A percentile compares a stretch with the other conserved stretches of the same genome.
Evolutionary conservation across 1,140 invertebrate genomes (phyloP).

Genomic region (Drosophila arizonae): DNA sequence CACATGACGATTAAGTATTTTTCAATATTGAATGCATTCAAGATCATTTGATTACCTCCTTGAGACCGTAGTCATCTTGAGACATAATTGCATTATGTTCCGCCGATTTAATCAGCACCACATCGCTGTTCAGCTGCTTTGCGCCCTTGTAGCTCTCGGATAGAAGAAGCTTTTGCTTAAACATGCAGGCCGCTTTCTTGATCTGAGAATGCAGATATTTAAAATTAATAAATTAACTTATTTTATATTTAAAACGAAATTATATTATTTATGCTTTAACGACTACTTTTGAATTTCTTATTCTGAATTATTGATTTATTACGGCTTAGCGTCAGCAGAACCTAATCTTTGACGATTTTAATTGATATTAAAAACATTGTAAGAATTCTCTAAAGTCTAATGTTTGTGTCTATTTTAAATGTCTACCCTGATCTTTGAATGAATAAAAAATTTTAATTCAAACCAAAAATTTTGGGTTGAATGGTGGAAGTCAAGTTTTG

Average conservation of each 20-base stretch:
- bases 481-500: too few species aligned
- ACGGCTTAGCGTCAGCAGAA: too few species aligned
- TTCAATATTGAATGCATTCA: background rate
- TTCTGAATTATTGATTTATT: too few species aligned
- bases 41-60: slow-evolving; percentile 84
- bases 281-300: too few species aligned
- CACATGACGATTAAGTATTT: background rate
- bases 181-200: slow-evolving; percentile 87
- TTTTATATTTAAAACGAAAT: background rate
- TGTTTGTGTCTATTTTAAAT: too few species aligned
- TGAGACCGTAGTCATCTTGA: slow-evolving; percentile 90
- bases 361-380: too few species aligned
- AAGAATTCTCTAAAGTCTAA: too few species aligned
- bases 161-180: slow-evolving; percentile 90
- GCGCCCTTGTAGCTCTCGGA: slow-evolving; percentile 89
- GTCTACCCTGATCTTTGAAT: too few species aligned
- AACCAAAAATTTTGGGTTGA: too few species aligned
- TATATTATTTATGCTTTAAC: too few species aligned
- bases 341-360: too few species aligned
- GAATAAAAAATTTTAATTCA: too few species aligned
- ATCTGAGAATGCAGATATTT: slow-evolving; percentile 83
- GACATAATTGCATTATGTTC: slow-evolving; percentile 89
- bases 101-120: slow-evolving; percentile 91
- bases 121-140: slow-evolving; percentile 86
- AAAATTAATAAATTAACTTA: background rate